Conservation (phyloP, 2,888 invertebrate species). For the Congeria kusceri region DNA sequence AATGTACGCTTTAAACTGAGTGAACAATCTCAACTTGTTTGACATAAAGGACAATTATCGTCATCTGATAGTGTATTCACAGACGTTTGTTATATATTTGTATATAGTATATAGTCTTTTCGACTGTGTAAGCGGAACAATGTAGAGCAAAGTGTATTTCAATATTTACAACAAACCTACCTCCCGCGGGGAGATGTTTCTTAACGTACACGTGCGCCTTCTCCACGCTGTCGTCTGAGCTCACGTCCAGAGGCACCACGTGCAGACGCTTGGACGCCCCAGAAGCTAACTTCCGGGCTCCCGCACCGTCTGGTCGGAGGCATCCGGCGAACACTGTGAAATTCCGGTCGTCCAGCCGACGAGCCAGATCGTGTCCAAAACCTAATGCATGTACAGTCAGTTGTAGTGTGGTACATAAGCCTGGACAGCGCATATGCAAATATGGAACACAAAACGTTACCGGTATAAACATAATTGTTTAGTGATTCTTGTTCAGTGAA, state of each 20-base stretch:
- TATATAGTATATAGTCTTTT: no score
- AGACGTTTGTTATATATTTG: no score
- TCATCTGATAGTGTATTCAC: no score
- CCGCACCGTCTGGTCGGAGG: slow-evolving; percentile 50
- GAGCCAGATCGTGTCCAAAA: slow-evolving; percentile 65
- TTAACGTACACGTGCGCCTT: slow-evolving; percentile 57
- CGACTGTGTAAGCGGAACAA: no score
- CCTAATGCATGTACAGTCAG: slow-evolving; percentile 28
- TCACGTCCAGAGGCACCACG: slow-evolving; percentile 57
- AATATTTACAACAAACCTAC: neutral
- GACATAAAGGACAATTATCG: no score
- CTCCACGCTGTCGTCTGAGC: slow-evolving; percentile 45
- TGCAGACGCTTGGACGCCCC: slow-evolving; percentile 43
- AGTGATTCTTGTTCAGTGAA: neutral
- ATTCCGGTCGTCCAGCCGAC: slow-evolving; percentile 56
- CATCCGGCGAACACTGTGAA: slow-evolving; percentile 69
- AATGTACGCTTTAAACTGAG: no score
- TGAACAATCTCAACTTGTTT: no score
- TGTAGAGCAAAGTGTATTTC: no score
- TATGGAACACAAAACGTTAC: neutral
- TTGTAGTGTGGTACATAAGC: neutral
- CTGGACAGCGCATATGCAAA: neutral
- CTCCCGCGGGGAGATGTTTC: slow-evolving; percentile 41
- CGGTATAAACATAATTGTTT: neutral
- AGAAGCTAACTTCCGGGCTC: slow-evolving; percentile 43